phyloP scores from a whole-genome alignment of 2,113 vertebrate species.

The Otocyon megalotis region DNA sequence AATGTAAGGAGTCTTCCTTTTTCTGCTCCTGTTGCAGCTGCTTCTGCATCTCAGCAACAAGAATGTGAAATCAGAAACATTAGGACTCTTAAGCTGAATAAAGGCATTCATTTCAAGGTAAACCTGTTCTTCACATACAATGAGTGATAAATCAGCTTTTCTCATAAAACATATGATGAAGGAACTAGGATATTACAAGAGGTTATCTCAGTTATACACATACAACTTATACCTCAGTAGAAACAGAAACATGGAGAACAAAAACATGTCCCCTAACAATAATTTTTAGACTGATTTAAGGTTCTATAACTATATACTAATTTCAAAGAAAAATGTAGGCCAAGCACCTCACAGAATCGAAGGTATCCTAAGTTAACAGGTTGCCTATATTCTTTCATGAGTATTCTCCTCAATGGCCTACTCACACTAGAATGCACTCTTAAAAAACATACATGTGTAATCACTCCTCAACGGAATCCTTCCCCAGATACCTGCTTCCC shows the following conservation, averaged over 20 bases:
- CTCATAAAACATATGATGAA: constrained; percentile 84
- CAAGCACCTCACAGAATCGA: constrained; percentile 73
- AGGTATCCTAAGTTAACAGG: constrained; percentile 63
- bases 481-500: constrained; percentile 77
- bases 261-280: constrained; percentile 60
- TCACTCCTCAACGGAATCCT: constrained; percentile 71
- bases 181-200: constrained; percentile 77
- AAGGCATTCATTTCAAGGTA: constrained; percentile 83
- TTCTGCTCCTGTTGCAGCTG: constrained; percentile 25
- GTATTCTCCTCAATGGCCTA: constrained; percentile 45
- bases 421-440: constrained; percentile 23
- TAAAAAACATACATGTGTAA: constrained; percentile 53
- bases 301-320: constrained; percentile 63
- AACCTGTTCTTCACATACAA: constrained; percentile 83
- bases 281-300: constrained; percentile 60
- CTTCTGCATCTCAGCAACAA: constrained; percentile 81
- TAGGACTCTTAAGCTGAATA: constrained; percentile 77
- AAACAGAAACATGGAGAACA: constrained; percentile 72
- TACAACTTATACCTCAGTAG: constrained; percentile 79
- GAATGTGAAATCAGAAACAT: constrained; percentile 78
- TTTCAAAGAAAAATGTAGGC: constrained; percentile 64
- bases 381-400: constrained; percentile 55
- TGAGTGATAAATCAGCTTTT: constrained; percentile 81
- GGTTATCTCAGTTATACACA: constrained; percentile 86
- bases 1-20: constrained; percentile 8